Evolutionary conservation across 1,140 invertebrate genomes (phyloP), one percentile per base, ranked within the genome.

Genomic region (Frieseomelitta varia): DNA sequence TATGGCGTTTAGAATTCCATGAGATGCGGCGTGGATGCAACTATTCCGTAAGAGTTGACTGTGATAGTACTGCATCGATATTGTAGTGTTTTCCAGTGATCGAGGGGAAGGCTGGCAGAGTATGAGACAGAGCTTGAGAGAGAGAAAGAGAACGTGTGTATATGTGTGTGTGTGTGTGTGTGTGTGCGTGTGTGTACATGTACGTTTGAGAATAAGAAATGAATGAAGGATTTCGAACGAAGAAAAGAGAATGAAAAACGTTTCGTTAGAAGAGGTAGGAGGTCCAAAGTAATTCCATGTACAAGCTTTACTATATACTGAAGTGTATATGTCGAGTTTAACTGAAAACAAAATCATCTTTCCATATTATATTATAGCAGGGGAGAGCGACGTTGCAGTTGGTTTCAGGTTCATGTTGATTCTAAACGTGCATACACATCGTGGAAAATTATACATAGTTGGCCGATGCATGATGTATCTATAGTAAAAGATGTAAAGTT

Each of bases 1-100:
- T 85, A 82, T 88, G 85, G 79, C 88, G 88, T 88, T 89, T 88
- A 89, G 88, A 89, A 89, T 89, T 79, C 69, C 84, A 84, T 85
- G 84, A 84, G 10, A 80, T 55, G 27, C 51, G 39, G 34, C 51
- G 39, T 69, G 61, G 61, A 69, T 80, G 82, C 83, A 63, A 51
- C 79, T 87, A 88, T 80, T 85, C 67, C 81, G 68, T 82, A 61
- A 65, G 73, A 77, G 85, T 88, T 79, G 85, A 82, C 87, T 88
- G 87, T 88, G 87, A 88, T 88, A 88, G 87, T 87, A 88, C n/a
- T 88, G 87, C 84, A 87, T 81, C 76, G 79, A 74, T 30, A 67
- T 74, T 69, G 47, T 81, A 68, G 79, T 39, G 65, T 72, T 84
- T 61, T 84, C 39, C 82, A 75, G 63, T 88, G 58, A 21, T 73